phyloP scores from a whole-genome alignment of 2,113 vertebrate genomes.

The Scomber colias region DNA sequence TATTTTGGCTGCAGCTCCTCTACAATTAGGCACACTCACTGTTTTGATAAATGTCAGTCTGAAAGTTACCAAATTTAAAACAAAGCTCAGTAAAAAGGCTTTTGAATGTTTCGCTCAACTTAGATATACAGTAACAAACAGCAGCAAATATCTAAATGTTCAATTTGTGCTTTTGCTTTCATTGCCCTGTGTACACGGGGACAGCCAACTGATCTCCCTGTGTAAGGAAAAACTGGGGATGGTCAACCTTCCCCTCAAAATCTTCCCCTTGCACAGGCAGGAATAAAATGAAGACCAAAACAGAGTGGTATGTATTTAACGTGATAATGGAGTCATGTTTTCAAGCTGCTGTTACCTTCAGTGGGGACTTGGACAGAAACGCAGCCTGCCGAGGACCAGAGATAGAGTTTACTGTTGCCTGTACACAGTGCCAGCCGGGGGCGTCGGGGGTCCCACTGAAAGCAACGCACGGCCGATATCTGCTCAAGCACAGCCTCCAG shows the following conservation, averaged over 20 bases:
- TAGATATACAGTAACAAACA: background rate
- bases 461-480: conserved; percentile 85
- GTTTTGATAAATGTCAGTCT: background rate
- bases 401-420: conserved; percentile 87
- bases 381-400: conserved; percentile 93
- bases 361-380: conserved; percentile 89
- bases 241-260: background rate
- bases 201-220: too few relatives aligned
- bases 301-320: background rate
- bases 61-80: background rate
- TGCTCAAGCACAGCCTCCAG: conserved; percentile 91
- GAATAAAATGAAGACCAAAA: background rate
- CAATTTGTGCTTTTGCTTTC: too few relatives aligned
- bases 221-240: background rate
- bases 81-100: background rate
- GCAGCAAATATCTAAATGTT: background rate
- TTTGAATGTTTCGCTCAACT: background rate
- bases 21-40: background rate
- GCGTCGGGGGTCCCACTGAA: conserved; percentile 92
- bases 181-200: too few relatives aligned
- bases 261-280: background rate
- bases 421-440: conserved; percentile 93
- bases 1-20: background rate
- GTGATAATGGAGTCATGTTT: conserved; percentile 1
- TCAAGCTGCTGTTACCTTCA: conserved; percentile 86